Base-by-base conservation (phyloP, 2,888 invertebrate genomes). In the Ligdia adustata region DNA sequence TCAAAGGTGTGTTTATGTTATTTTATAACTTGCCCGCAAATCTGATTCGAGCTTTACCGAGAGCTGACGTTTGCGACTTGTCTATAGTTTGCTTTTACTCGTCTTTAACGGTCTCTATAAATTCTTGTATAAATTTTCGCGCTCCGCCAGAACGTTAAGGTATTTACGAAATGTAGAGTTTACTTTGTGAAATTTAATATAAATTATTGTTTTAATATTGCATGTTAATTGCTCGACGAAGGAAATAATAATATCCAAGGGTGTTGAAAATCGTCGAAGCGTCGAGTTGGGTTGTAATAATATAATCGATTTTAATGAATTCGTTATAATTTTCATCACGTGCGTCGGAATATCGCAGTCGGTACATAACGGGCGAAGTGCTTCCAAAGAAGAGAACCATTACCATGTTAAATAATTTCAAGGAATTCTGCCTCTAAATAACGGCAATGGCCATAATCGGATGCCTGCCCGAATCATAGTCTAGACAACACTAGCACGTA, bases 1-100 rank as follows among this genome's bases (percentile, higher is more conserved):
- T 86, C 82, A 85, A 86, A 87, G 86, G 86, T 87, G 79, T 85
- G 80, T 84, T 87, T 87, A 85, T 80, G 76, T 84, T 85, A 86
- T 87, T 87, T 87, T 81, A 81, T 83, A 79, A 79, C 79, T 82
- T 76, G 70, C 70, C 70, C 67, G 66, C 71, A 80, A 81, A 79
- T 76, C 74, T 72, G 72, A 77, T 75, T 79, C 62, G 57, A 51
- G 55, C 53, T 52, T 48, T 55, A 48, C 52, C 60, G 39, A 28
- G 45, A 57, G 42, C 50, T 44, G 22, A 53, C 52, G 58, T 43
- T 53, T 46, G 42, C 45, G 47, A 40, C 44, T 47, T 45, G 35
- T 57, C 53, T 47, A 50, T 43, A 55, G 55, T 51, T 55, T 37
- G 47, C 44, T 40, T 40, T 15, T 38, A 45, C 50, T 40, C 44